A percentile compares a stretch with the other conserved stretches of the same genome.
phyloP scores from a whole-genome alignment of 2,113 vertebrate genomes.

The Gambusia affinis region DNA sequence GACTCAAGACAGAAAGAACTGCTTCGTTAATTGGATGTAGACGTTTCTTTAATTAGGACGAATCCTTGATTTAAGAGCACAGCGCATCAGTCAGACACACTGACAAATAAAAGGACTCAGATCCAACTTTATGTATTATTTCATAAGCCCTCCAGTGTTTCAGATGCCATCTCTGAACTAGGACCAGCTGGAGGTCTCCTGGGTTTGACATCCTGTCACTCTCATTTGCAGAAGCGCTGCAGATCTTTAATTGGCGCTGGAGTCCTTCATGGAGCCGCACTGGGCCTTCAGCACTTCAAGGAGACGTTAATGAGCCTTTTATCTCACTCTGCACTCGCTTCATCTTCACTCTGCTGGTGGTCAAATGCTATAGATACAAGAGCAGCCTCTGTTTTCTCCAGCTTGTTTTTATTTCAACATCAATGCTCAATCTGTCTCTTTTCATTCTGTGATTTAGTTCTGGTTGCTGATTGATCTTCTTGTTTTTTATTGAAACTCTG shows the following conservation, averaged over 20 bases:
- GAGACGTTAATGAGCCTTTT: background rate
- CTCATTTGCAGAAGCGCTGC: background rate
- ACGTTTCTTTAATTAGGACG: background rate
- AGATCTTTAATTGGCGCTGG: background rate
- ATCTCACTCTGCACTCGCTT: background rate
- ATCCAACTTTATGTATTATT: background rate
- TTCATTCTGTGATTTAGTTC: background rate
- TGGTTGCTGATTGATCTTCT: background rate
- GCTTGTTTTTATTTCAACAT: background rate
- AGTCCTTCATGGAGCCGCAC: conserved; percentile 13
- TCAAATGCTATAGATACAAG: background rate
- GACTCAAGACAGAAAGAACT: no score
- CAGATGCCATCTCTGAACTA: background rate
- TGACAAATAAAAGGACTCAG: background rate
- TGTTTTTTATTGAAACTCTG: background rate
- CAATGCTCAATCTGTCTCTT: background rate
- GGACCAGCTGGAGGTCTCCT: background rate
- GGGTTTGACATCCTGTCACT: background rate
- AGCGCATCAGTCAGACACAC: background rate
- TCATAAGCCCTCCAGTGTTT: background rate
- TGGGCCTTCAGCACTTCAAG: conserved; percentile 4
- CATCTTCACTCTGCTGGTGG: conserved; percentile 2
- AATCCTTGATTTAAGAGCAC: background rate
- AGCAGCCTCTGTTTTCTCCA: background rate
- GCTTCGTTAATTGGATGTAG: no score